Evolutionary conservation across 2,113 vertebrate genomes (phyloP).

Genomic region (Calidris pugnax): DNA sequence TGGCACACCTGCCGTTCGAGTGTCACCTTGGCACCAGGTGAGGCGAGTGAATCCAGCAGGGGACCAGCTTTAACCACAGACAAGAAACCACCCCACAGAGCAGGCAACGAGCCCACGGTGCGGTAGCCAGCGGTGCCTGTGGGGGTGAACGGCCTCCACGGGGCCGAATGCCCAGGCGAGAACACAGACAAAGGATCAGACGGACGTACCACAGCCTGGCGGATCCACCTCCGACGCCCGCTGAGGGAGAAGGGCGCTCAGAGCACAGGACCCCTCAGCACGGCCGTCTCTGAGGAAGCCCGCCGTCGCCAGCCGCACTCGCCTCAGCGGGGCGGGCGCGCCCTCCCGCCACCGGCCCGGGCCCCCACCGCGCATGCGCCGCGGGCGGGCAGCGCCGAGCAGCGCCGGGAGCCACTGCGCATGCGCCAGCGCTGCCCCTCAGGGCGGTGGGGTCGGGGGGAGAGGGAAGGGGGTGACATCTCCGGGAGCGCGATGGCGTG

Average conservation of each 20-base stretch:
- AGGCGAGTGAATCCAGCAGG: fast-evolving
- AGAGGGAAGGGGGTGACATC: too few species aligned
- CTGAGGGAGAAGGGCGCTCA: fast-evolving
- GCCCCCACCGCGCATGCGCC: not conserved
- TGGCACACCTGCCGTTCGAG: fast-evolving
- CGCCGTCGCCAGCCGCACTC: fast-evolving
- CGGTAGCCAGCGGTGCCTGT: fast-evolving
- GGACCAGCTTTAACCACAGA: not conserved
- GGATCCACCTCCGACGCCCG: too few species aligned
- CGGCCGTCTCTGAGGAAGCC: fast-evolving
- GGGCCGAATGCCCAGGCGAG: not conserved
- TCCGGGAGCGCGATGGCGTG: not conserved
- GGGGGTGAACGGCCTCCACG: not conserved
- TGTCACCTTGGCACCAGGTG: not conserved
- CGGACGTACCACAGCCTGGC: not conserved
- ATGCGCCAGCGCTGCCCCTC: not conserved
- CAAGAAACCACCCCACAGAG: not conserved
- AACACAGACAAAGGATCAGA: fast-evolving
- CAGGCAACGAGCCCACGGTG: fast-evolving
- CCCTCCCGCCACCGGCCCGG: fast-evolving
- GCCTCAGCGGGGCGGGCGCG: fast-evolving
- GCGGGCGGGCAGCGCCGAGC: not conserved
- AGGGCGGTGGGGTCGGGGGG: not conserved
- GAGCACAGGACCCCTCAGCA: not conserved
- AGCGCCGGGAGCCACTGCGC: not conserved